Percentiles rank a stretch among this genome's conserved stretches.
Evolutionary conservation across 2,888 invertebrate species (phyloP).

Genomic region (Eristalis tenax): DNA sequence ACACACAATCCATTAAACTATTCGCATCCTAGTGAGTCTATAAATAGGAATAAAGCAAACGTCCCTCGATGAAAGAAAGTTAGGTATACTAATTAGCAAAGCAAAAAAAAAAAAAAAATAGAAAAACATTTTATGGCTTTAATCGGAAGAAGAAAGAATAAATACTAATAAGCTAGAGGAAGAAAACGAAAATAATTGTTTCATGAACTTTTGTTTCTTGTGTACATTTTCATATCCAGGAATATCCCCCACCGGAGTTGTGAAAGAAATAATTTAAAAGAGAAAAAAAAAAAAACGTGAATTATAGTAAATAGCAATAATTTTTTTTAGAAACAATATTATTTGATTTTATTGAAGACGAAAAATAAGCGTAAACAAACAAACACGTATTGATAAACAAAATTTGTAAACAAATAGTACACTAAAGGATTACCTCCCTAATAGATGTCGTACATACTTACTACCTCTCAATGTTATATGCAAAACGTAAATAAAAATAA

Average conservation of each 20-base stretch:
- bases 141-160: conserved; percentile 8
- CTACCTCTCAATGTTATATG: conserved; percentile 61
- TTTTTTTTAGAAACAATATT: conserved; percentile 22
- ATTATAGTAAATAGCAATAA: conserved; percentile 46
- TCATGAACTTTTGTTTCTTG: conserved; percentile 28
- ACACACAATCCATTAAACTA: conserved; percentile 1
- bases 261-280: conserved; percentile 25
- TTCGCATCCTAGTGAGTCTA: conserved; percentile 15
- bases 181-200: background rate
- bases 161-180: background rate
- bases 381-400: conserved; percentile 7
- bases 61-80: conserved; percentile 48
- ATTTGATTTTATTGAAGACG: background rate
- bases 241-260: conserved; percentile 71
- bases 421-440: conserved; percentile 67
- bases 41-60: conserved; percentile 29
- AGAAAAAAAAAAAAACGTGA: background rate
- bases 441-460: conserved; percentile 68
- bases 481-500: conserved; percentile 16
- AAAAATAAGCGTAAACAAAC: conserved; percentile 3
- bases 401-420: conserved; percentile 63
- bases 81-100: conserved; percentile 31
- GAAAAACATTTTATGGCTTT: conserved; percentile 27
- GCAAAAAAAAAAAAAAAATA: conserved; percentile 3
- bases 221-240: conserved; percentile 71